Evolutionary conservation across 2,797 vertebrate genomes (phyloP), one percentile per base, ranked within the genome.

Genomic region (Chanos chanos): DNA sequence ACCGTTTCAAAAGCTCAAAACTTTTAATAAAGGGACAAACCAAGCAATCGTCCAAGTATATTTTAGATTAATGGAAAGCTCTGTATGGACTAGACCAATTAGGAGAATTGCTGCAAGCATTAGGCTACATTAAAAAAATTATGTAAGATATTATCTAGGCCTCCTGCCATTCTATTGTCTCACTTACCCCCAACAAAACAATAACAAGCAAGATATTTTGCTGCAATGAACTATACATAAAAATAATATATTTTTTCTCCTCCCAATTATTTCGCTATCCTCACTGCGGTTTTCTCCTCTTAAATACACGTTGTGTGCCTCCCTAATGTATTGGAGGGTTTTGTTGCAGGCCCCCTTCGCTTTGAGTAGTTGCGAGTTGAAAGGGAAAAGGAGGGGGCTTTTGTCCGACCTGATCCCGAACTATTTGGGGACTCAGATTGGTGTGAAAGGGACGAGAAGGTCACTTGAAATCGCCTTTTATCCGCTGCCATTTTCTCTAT

Each of bases 401-500:
- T 95, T 94, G 88, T 93, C 88, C 86, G 80, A 86, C 85, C 85
- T 91, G 90, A 93, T 94, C 92, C 89, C 89, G 81, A 86, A 90
- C 87, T 90, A 93, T 93, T 95, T 91, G 87, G 82, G 82, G 89
- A 87, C 89, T 93, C 91, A 92, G 91, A 90, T 91, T 94, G 89
- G 92, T 94, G 92, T 95, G 92, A 95, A 96, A 94, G 84, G 89
- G 92, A 94, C 77, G 86, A 92, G 84, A 88, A 92, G 94, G 92
- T 97, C 92, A 92, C 90, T 94, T 89, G 89, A 95, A 95, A 93
- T 95, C 90, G 89, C 90, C 89, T 95, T 95, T 97, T 92, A 94
- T 94, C 90, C 91, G 85, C 89, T 92, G 85, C 85, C 85, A 92
- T 92, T 92, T 91, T 92, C 86, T 92, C 87, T 87, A 85, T 93